phyloP scores from a whole-genome alignment of 2,888 invertebrate species.

The Cetonia aurata region DNA sequence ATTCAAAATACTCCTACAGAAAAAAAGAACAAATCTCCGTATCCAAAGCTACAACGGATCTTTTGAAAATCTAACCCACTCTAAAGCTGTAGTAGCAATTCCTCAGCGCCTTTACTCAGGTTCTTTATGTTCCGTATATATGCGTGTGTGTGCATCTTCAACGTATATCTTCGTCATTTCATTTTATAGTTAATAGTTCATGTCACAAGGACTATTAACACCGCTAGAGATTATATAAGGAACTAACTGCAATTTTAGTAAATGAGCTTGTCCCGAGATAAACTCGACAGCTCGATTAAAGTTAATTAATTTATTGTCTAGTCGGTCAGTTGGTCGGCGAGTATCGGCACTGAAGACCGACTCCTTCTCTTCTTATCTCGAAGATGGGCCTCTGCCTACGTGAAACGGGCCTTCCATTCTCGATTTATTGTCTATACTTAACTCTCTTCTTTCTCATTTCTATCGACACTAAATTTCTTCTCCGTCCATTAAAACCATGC shows the following conservation, averaged over 20 bases:
- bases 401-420: not conserved
- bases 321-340: slow-evolving; percentile 11
- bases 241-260: slow-evolving; percentile 41
- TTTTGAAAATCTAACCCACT: too few species aligned
- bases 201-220: slow-evolving; percentile 36
- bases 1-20: too few species aligned
- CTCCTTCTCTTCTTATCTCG: slow-evolving; percentile 8
- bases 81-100: too few species aligned
- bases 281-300: slow-evolving; percentile 38
- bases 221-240: slow-evolving; percentile 35
- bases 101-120: too few species aligned
- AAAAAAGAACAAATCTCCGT: too few species aligned
- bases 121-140: too few species aligned
- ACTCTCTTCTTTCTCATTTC: too few species aligned
- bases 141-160: not conserved
- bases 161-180: slow-evolving; percentile 33
- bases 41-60: too few species aligned
- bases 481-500: too few species aligned
- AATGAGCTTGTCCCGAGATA: slow-evolving; percentile 38
- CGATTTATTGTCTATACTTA: too few species aligned
- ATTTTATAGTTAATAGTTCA: slow-evolving; percentile 38
- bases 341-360: not conserved
- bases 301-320: slow-evolving; percentile 40
- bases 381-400: slow-evolving; percentile 16
- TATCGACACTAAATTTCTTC: too few species aligned